Base-by-base conservation (phyloP, 1,140 invertebrate genomes). In the Pissodes strobi region DNA sequence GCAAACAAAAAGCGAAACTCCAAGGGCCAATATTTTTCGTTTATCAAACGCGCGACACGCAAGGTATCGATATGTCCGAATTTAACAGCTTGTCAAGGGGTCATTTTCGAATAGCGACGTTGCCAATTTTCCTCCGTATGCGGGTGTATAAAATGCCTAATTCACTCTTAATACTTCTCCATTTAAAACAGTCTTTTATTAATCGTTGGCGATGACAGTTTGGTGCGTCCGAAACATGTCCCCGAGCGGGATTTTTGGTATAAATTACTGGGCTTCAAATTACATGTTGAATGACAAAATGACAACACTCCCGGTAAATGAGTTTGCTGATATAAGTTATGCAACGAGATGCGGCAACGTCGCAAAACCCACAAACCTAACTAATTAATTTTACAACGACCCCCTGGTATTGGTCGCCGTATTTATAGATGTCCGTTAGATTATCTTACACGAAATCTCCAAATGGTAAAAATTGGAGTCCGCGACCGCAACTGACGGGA, bases 341-440 rank as follows among this genome's bases (percentile, higher is more conserved):
- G n/a, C n/a, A n/a, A n/a, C n/a, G n/a, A n/a, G n/a, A n/a, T n/a
- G n/a, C n/a, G n/a, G n/a, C n/a, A n/a, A n/a, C n/a, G n/a, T n/a
- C n/a, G 25, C 4, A 5, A 3, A 27, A 27, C 25, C 38, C 46
- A 37, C 30, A 62, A 53, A 53, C 39, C 49, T n/a, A 43, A 27
- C 61, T 68, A 68, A 68, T 68, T 68, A 68, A 68, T 68, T 65
- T 68, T 62, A 65, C 62, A 68, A 49, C 38, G 66, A 66, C 69
- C 64, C 64, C 62, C 51, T 48, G 49, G 48, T 64, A 64, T 64
- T 27, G 61, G 61, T 64, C 61, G 39, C 61, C 61, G 56, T 64
- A 64, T 64, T 64, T 64, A 69, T 72, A 72, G 70, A 72, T 72
- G 68, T 64, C 70, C 70, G 70, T 72, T 72, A 72, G 70, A 72